Evolutionary conservation across 1,140 invertebrate genomes (phyloP), one percentile per base, ranked within the genome.

Genomic region (Battus philenor): DNA sequence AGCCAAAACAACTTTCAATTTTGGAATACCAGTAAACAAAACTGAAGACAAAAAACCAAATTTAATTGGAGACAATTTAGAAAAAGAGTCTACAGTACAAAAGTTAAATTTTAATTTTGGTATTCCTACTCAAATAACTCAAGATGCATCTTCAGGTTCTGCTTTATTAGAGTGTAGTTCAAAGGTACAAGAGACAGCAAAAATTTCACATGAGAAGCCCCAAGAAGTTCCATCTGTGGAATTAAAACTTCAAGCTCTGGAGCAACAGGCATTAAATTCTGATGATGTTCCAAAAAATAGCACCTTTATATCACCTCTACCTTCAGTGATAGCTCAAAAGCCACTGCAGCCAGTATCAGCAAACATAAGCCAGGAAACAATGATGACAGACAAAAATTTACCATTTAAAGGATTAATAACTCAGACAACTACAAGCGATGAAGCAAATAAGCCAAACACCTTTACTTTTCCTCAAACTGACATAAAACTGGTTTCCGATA

Each of bases 1-100:
- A 26, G 20, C 65, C 12, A 67, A 70, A 54, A 43, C 53, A 7
- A 50, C 59, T 8, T 88, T 87, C 33, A 70, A 67, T 4, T 88
- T 88, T 53, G 74, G 77, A 13, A 47, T 78, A 29, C 55, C 66
- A 10, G 29, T 44, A 8, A 67, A 61, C 29, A 63, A 59, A 43
- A 4, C 31, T 10, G 47, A 51, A 10, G 52, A 59, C 12, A 47
- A 59, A 50, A 8, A 30, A 10, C 4, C 9, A 30, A n/a, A n/a
- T 5, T 10, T 2, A 3, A 2, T 10, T n/a, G 4, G n/a, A 20
- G 46, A 44, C 12, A 20, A 20, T 22, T 5, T 31, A 4, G 39
- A 60, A 36, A 49, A 60, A 58, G 2, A 20, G 17, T 41, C 18
- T 27, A 56, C 56, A 36, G 13, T 45, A 12, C 32, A 48, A 8